Evolutionary conservation across 1,140 invertebrate species (phyloP).

Genomic region (Papilio helenus): DNA sequence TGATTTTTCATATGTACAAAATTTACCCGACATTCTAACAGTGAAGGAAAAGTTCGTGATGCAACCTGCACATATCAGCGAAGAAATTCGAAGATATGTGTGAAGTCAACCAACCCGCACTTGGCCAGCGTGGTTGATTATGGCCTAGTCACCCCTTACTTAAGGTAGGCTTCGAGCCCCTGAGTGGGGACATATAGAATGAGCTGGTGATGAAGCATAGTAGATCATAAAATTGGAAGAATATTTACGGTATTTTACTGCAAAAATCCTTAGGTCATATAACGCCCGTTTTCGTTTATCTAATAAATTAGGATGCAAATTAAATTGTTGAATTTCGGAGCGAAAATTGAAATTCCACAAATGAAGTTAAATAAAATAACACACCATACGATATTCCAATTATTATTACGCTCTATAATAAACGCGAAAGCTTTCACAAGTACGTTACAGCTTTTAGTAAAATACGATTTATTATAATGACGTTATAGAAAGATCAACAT

Average conservation of each 20-base stretch:
- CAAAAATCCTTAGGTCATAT: not conserved
- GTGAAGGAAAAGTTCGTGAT: too few species aligned
- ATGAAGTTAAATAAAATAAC: not conserved
- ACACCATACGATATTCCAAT: not conserved
- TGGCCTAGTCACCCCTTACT: too few species aligned
- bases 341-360: not conserved
- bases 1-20: too few species aligned
- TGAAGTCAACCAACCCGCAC: too few species aligned
- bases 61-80: too few species aligned
- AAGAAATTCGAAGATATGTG: too few species aligned
- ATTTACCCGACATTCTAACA: too few species aligned
- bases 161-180: too few species aligned
- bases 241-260: not conserved
- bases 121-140: too few species aligned
- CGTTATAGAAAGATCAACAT: constrained; percentile 22
- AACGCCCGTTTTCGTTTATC: not conserved
- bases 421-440: constrained; percentile 15
- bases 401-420: constrained; percentile 13
- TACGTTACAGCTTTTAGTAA: constrained; percentile 7
- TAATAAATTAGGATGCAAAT: constrained; percentile 4
- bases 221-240: not conserved
- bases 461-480: constrained; percentile 25
- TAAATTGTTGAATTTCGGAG: not conserved
- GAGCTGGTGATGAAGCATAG: too few species aligned
- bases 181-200: too few species aligned